Evolutionary conservation across 2,888 invertebrate species (phyloP).

Genomic region (Hirtodrosophila confusa): DNA sequence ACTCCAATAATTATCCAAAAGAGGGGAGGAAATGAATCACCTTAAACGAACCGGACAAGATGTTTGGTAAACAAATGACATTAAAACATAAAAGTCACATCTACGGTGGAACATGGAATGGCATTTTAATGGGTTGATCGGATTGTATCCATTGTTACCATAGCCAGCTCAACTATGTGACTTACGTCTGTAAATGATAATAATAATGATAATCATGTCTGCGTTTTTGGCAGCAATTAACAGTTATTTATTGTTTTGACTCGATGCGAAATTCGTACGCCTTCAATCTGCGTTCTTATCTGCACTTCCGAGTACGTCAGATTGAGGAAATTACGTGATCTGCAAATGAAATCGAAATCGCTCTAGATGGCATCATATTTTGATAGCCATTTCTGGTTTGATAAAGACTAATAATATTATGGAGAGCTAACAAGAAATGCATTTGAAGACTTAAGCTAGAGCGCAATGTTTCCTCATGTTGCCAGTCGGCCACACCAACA

Average conservation of each 20-base stretch:
- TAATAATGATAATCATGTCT: slow-evolving; percentile 10
- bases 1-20: slow-evolving; percentile 28
- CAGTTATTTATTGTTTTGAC: slow-evolving; percentile 30
- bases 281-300: slow-evolving; percentile 48
- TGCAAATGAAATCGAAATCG: slow-evolving; percentile 42
- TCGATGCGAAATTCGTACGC: slow-evolving; percentile 27
- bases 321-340: slow-evolving; percentile 64
- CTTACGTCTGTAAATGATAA: slow-evolving; percentile 27
- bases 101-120: slow-evolving; percentile 34
- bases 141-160: slow-evolving; percentile 7
- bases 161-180: slow-evolving; percentile 5
- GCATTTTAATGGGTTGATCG: slow-evolving; percentile 16
- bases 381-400: slow-evolving; percentile 65
- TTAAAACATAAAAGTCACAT: slow-evolving; percentile 22
- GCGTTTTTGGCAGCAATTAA: slow-evolving; percentile 27
- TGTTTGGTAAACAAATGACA: slow-evolving; percentile 11
- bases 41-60: slow-evolving; percentile 32
- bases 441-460: slow-evolving; percentile 28
- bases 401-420: slow-evolving; percentile 45
- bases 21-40: slow-evolving; percentile 42
- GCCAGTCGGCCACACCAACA: slow-evolving; percentile 13
- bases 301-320: slow-evolving; percentile 57
- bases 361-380: slow-evolving; percentile 49
- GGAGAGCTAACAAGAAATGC: slow-evolving; percentile 34
- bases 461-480: slow-evolving; percentile 42